Evolutionary conservation across 2,888 invertebrate genomes (phyloP).

Genomic region (Eilema caniola): DNA sequence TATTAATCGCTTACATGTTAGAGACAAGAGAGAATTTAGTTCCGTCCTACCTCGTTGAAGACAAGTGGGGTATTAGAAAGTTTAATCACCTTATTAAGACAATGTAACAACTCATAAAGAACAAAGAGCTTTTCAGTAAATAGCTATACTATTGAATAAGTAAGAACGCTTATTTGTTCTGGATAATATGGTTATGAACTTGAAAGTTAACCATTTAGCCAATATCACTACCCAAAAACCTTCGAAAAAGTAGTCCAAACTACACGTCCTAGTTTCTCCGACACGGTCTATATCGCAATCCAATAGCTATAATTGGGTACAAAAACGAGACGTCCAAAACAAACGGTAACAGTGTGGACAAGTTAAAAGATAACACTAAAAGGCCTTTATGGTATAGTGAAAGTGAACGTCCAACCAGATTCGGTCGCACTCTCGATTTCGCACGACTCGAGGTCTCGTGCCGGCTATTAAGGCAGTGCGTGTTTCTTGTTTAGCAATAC

Average conservation of each 20-base stretch:
- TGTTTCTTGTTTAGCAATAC: constrained; percentile 44
- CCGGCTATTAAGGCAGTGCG: constrained; percentile 53
- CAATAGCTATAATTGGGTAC: constrained; percentile 39
- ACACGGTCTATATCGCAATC: constrained; percentile 19
- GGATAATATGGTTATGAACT: not conserved
- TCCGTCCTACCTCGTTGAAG: not conserved
- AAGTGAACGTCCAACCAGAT: constrained; percentile 66
- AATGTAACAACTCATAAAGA: not conserved
- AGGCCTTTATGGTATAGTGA: constrained; percentile 65
- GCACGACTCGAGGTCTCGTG: constrained; percentile 65
- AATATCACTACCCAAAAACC: not conserved
- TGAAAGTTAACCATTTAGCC: not conserved
- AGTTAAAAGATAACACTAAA: constrained; percentile 67
- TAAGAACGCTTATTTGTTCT: not conserved
- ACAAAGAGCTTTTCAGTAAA: not conserved
- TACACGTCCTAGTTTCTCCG: constrained; percentile 12
- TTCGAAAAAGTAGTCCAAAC: constrained; percentile 2
- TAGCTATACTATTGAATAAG: not conserved
- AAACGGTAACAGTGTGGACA: constrained; percentile 53
- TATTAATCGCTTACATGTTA: constrained; percentile 1
- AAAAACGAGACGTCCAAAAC: constrained; percentile 57
- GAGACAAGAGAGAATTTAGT: constrained; percentile 4
- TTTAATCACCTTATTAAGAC: not conserved
- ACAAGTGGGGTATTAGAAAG: not conserved
- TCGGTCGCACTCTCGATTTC: constrained; percentile 72